These are phyloP conservation scores for Chymomyza fuscimana DNA, from an alignment of 2,888 invertebrate genomes.

Conservation along the genomic window DNA sequence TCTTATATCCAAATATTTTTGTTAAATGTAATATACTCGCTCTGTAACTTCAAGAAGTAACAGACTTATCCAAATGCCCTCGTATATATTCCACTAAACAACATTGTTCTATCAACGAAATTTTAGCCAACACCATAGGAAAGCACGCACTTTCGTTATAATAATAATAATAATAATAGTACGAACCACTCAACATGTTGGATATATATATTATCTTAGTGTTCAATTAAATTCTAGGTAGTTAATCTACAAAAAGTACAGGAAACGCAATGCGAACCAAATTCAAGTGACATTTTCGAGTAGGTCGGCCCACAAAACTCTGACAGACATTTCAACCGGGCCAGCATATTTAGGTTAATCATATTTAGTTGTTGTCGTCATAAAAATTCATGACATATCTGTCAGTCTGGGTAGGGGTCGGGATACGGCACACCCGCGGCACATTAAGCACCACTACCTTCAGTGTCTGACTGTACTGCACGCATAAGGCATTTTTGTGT, in stretches of 20 bases:
- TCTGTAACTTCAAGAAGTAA: too few relatives aligned
- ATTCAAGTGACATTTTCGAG: background rate
- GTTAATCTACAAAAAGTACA: background rate
- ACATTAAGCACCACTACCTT: slow-evolving; percentile 54
- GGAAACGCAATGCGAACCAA: background rate
- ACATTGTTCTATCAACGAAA: too few relatives aligned
- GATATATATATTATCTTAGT: slow-evolving; percentile 16
- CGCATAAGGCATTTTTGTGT: background rate
- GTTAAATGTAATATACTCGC: too few relatives aligned
- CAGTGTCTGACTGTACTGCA: background rate
- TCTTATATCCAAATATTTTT: too few relatives aligned
- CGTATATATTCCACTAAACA: too few relatives aligned
- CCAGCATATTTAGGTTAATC: slow-evolving; percentile 65
- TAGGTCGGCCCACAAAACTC: background rate
- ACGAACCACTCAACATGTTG: background rate
- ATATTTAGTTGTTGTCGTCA: slow-evolving; percentile 56
- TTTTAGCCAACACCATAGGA: too few relatives aligned
- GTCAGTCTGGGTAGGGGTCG: background rate
- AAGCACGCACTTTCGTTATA: too few relatives aligned
- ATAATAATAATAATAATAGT: too few relatives aligned
- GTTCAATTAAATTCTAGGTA: slow-evolving; percentile 21
- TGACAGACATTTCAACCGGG: slow-evolving; percentile 8
- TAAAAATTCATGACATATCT: slow-evolving; percentile 38
- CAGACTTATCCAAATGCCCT: too few relatives aligned
- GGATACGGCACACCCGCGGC: slow-evolving; percentile 17